Evolutionary conservation across 37 sponge, comb jelly and placozoan species (phyloP).

Genomic region (Hormiphora californensis): DNA sequence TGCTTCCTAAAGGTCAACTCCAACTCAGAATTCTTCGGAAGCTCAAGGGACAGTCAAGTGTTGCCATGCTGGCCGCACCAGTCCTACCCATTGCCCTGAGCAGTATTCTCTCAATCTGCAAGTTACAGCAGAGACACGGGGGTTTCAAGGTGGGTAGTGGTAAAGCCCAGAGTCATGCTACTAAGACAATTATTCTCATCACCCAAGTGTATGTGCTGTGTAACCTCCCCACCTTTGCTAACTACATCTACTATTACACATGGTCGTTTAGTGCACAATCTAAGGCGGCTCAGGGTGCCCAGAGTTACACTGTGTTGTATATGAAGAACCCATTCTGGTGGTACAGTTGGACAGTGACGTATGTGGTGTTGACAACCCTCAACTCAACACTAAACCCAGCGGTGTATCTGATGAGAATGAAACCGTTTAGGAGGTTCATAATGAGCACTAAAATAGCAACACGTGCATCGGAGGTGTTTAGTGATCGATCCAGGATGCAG

Average conservation of each 20-base stretch:
- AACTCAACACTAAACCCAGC: not conserved
- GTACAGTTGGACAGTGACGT: not conserved
- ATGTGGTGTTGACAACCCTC: not conserved
- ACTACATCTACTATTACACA: conserved; percentile 9
- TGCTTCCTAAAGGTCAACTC: conserved; percentile 1
- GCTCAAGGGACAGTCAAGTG: not conserved
- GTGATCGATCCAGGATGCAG: no score
- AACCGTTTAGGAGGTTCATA: not conserved
- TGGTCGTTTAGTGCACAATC: no score
- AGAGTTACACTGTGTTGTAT: not conserved
- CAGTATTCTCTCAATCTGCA: no score
- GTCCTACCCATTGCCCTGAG: conserved; percentile 49
- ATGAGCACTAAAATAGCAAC: no score
- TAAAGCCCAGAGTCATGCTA: no score
- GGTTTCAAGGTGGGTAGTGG: no score
- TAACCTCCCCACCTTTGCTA: not conserved
- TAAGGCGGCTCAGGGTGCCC: no score
- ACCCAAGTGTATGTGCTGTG: not conserved
- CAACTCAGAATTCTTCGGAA: conserved; percentile 10
- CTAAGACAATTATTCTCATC: not conserved
- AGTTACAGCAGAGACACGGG: no score
- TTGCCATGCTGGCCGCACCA: conserved; percentile 8
- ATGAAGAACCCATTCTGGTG: not conserved
- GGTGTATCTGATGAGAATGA: not conserved
- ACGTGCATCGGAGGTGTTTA: no score